These are phyloP conservation scores for Mesorhabditis spiculigera DNA, from an alignment of 2,888 invertebrate species.

Conservation along the genomic window DNA sequence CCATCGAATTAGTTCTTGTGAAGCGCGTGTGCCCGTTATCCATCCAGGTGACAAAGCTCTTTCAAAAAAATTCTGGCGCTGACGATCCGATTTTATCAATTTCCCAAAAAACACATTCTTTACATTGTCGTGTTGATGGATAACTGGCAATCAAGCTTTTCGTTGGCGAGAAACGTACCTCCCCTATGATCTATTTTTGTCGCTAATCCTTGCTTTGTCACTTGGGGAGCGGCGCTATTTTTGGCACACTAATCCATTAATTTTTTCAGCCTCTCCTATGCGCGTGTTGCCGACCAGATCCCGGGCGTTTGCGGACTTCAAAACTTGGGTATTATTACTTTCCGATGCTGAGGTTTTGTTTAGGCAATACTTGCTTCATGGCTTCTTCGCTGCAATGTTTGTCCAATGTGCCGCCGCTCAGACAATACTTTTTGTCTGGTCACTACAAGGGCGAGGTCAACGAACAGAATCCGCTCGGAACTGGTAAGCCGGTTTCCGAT, in stretches of 20 bases:
- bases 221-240: not conserved
- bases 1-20: not conserved
- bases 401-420: constrained; percentile 65
- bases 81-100: not conserved
- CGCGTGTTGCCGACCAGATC: not conserved
- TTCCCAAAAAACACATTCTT: too few species aligned
- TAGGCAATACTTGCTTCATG: constrained; percentile 84
- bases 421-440: constrained; percentile 64
- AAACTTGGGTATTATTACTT: constrained; percentile 71
- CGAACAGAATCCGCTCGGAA: constrained; percentile 66
- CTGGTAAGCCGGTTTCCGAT: constrained; percentile 46
- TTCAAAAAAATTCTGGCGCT: not conserved
- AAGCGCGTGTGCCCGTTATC: not conserved
- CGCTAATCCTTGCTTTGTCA: constrained; percentile 3
- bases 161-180: not conserved
- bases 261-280: not conserved
- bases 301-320: constrained; percentile 70
- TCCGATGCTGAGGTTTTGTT: not conserved
- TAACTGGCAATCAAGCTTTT: not conserved
- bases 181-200: not conserved
- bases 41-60: constrained; percentile 5
- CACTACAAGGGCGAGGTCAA: constrained; percentile 65
- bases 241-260: not conserved
- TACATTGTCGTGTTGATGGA: constrained; percentile 10
- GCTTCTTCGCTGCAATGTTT: constrained; percentile 75